Percentiles rank a stretch among this genome's conserved stretches.
These are phyloP conservation scores for Cydia splendana DNA, from an alignment of 1,140 invertebrate species.

Conservation along the genomic window DNA sequence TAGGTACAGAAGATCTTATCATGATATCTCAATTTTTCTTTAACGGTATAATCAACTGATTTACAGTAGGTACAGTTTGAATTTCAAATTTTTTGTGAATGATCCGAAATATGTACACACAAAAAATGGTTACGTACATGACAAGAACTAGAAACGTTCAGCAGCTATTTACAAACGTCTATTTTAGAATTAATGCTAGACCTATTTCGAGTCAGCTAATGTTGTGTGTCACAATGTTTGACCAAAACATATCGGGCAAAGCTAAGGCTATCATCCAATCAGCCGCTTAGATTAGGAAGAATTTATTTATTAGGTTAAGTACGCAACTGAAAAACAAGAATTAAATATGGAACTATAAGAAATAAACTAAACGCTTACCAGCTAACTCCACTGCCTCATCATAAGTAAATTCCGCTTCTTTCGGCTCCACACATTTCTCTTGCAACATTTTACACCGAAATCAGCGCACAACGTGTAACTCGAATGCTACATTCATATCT, in stretches of 20 bases:
- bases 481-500: background rate
- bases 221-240: too few relatives aligned
- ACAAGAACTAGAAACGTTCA: too few relatives aligned
- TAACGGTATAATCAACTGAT: too few relatives aligned
- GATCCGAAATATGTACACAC: background rate
- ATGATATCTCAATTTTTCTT: too few relatives aligned
- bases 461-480: background rate
- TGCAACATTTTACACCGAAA: background rate
- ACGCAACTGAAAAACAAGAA: background rate
- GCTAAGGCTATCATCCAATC: too few relatives aligned
- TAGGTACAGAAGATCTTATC: too few relatives aligned
- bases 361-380: conserved; percentile 35
- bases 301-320: too few relatives aligned
- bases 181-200: background rate
- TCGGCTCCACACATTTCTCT: conserved; percentile 22
- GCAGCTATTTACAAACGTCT: background rate
- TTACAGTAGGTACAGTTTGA: too few relatives aligned
- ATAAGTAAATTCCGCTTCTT: conserved; percentile 28
- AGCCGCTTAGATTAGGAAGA: too few relatives aligned
- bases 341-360: background rate
- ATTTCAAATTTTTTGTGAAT: too few relatives aligned
- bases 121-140: too few relatives aligned
- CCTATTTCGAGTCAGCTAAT: background rate
- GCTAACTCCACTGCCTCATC: conserved; percentile 48
- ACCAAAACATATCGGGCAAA: too few relatives aligned